Base-by-base conservation (phyloP, 2,888 invertebrate genomes). In the Athalia cordata region DNA sequence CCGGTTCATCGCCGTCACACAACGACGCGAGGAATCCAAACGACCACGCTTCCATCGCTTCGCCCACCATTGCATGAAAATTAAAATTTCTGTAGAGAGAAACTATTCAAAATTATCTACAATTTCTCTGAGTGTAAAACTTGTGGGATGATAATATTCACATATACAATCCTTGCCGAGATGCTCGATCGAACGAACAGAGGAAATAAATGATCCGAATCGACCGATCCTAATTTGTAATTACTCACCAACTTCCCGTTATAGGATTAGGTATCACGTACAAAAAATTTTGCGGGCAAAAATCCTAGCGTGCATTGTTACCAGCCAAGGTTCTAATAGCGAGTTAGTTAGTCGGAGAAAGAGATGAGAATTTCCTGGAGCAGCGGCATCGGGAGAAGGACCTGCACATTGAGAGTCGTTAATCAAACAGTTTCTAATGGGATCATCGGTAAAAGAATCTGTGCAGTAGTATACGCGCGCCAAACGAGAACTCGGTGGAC, bases 401-500 rank as follows among this genome's bases (percentile, higher is more conserved):
- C 55, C n/a, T 5, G 11, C 11, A 55, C 9, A n/a, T 6, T 7
- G 9, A 9, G 9, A 13, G 59, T 72, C 72, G 72, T 72, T 72
- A 72, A 72, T 72, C 72, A 72, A 72, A 47, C 59, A 59, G 57
- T 72, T 72, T 72, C 72, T 72, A 72, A 72, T 72, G 72, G 72
- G 72, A 72, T 72, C 72, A 72, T 72, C 72, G 72, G 15, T 5
- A 72, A 45, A 47, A 72, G 72, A 11, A 5, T 4, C 9, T 15
- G 49, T 45, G 5, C 9, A 9, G 43, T 15, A 62, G 29, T 2
- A 13, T 6, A 6, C 6, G 45, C 6, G 45, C 64, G 8, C 9
- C 11, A 11, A 9, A 43, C 43, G n/a, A 15, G 11, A 68, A 68
- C 68, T 29, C 29, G 29, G 68, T 8, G n/a, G 29, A 68, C 68